These are phyloP conservation scores for Tinea semifulvella DNA, from an alignment of 2,888 invertebrate species.

Conservation along the genomic window DNA sequence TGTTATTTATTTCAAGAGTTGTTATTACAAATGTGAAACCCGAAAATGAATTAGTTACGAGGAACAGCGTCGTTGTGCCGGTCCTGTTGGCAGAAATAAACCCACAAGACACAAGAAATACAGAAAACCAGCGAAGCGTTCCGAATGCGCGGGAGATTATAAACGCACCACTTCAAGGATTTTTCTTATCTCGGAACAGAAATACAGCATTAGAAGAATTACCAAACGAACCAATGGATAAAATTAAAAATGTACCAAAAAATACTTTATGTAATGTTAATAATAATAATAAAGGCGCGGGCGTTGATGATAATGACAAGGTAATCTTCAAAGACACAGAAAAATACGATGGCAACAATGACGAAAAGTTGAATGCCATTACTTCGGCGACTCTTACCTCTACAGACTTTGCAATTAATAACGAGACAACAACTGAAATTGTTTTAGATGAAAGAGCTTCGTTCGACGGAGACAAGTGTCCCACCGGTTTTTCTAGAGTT, in stretches of 20 bases:
- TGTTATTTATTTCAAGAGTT: constrained; percentile 22
- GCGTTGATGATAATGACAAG: background rate
- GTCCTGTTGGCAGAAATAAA: background rate
- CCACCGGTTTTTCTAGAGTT: constrained; percentile 27
- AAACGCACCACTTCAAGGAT: constrained; percentile 1
- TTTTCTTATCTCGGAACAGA: background rate
- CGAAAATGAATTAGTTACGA: background rate
- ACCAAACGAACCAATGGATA: background rate
- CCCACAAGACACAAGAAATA: background rate
- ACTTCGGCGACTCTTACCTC: background rate
- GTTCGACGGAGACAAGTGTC: constrained; percentile 37
- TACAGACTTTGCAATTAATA: constrained; percentile 18
- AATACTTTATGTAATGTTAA: background rate
- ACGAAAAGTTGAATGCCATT: background rate
- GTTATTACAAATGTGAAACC: constrained; percentile 13
- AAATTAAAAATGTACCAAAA: background rate
- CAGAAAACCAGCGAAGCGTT: background rate
- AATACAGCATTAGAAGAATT: background rate
- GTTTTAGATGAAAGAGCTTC: constrained; percentile 32
- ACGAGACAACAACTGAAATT: constrained; percentile 20
- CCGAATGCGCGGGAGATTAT: no score
- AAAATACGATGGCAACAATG: background rate
- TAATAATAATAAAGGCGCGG: background rate
- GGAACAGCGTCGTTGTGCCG: background rate
- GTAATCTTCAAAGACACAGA: background rate